Conservation (phyloP, 2,888 invertebrate genomes). For the Ptychoptera albimana region DNA sequence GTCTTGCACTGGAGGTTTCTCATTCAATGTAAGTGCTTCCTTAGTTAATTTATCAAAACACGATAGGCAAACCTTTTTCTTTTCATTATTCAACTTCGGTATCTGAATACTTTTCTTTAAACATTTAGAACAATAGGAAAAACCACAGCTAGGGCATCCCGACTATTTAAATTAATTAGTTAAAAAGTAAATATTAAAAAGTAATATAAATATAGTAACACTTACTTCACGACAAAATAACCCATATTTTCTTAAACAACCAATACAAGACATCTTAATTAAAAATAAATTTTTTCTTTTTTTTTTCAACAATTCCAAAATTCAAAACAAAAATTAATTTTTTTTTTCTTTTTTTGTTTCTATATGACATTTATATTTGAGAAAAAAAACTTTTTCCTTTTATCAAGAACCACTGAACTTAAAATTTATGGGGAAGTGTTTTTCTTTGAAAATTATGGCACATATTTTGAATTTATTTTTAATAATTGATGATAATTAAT, state of each 20-base stretch:
- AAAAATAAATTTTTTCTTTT: too few species aligned
- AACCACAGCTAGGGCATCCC: conserved; percentile 71
- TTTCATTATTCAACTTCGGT: conserved; percentile 39
- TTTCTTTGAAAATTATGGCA: too few species aligned
- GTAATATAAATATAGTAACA: conserved; percentile 3
- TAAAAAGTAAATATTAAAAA: conserved; percentile 5
- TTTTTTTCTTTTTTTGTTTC: too few species aligned
- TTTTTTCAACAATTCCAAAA: too few species aligned
- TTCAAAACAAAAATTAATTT: too few species aligned
- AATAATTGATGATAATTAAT: too few species aligned
- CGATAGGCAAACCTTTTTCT: conserved; percentile 48
- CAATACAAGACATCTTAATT: conserved; percentile 34
- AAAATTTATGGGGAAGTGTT: too few species aligned
- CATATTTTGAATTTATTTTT: too few species aligned
- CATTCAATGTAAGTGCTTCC: conserved; percentile 5
- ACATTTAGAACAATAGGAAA: conserved; percentile 71
- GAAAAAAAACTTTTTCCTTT: too few species aligned
- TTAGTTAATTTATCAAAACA: conserved; percentile 25
- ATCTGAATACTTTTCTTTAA: conserved; percentile 52
- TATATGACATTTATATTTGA: too few species aligned
- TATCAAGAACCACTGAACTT: too few species aligned
- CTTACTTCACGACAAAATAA: conserved; percentile 56
- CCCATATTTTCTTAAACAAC: conserved; percentile 52
- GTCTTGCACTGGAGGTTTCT: too few species aligned
- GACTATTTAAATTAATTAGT: conserved; percentile 33